phyloP scores from a whole-genome alignment of 2,797 vertebrate genomes.

The Sebastiscus tertius region DNA sequence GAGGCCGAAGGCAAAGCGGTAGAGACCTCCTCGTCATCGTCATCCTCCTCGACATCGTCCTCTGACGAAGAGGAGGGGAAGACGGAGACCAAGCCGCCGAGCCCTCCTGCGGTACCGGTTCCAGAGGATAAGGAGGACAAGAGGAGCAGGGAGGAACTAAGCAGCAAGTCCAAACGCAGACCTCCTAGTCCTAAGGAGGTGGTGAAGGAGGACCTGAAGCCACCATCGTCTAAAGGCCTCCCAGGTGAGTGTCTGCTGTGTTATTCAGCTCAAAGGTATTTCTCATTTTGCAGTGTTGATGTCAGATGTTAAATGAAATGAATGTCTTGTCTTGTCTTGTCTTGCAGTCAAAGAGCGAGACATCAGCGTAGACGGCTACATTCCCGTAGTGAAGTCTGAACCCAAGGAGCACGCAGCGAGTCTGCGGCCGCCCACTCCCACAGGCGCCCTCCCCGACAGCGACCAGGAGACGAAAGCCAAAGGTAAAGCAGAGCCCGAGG shows the following conservation, averaged over 20 bases:
- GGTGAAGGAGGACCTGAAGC: constrained; percentile 69
- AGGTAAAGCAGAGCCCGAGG: constrained; percentile 78
- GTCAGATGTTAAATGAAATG: background rate
- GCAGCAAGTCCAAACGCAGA: constrained; percentile 57
- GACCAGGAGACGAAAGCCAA: constrained; percentile 75
- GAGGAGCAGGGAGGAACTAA: constrained; percentile 52
- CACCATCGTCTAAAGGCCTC: constrained; percentile 75
- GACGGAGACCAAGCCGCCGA: constrained; percentile 55
- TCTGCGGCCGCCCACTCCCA: constrained; percentile 81
- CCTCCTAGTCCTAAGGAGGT: constrained; percentile 67
- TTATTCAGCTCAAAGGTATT: background rate
- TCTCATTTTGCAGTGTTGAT: background rate
- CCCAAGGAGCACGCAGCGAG: constrained; percentile 65
- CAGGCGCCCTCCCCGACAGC: constrained; percentile 78
- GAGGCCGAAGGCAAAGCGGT: constrained; percentile 69
- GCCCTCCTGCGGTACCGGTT: constrained; percentile 41
- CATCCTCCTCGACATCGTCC: constrained; percentile 72
- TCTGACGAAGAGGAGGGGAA: constrained; percentile 74
- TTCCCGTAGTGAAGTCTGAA: constrained; percentile 72
- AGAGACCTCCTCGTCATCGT: constrained; percentile 69
- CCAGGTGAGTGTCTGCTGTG: constrained; percentile 74
- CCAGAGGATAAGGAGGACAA: constrained; percentile 62
- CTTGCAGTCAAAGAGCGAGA: constrained; percentile 71
- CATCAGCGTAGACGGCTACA: constrained; percentile 63
- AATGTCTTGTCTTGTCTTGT: constrained; percentile 18